Evolutionary conservation across 1,140 invertebrate genomes (phyloP).

Genomic region (Scaptomyza pallida): DNA sequence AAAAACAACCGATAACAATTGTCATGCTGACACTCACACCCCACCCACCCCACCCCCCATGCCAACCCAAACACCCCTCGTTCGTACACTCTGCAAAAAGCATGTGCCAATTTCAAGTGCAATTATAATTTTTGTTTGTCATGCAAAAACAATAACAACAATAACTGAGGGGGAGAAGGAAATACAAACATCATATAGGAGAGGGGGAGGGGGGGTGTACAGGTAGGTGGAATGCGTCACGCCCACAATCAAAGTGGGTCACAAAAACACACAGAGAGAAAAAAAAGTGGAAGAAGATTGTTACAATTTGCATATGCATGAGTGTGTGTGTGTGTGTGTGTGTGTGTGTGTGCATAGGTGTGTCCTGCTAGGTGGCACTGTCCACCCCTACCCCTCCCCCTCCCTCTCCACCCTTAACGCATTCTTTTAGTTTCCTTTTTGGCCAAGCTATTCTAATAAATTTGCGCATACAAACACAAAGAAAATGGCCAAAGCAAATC

Average conservation of each 20-base stretch:
- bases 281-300: conserved; percentile 18
- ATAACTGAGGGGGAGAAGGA: conserved; percentile 35
- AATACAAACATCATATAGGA: conserved; percentile 42
- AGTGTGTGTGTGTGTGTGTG: conserved; percentile 31
- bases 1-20: conserved; percentile 36
- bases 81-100: neutral
- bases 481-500: conserved; percentile 16
- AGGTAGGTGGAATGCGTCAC: conserved; percentile 31
- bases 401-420: conserved; percentile 32
- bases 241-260: conserved; percentile 79
- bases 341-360: conserved; percentile 12
- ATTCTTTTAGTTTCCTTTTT: conserved; percentile 50
- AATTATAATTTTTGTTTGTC: conserved; percentile 81
- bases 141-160: conserved; percentile 70
- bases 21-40: conserved; percentile 23
- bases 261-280: conserved; percentile 35
- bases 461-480: conserved; percentile 34
- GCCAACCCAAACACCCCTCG: neutral
- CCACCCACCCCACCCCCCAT: neutral
- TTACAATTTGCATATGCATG: conserved; percentile 78
- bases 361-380: conserved; percentile 27
- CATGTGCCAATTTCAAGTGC: conserved; percentile 74
- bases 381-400: neutral
- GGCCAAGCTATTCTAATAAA: conserved; percentile 75
- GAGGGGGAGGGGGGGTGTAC: neutral